Conservation (phyloP, 2,113 vertebrate species). For the Catharus minimus region DNA sequence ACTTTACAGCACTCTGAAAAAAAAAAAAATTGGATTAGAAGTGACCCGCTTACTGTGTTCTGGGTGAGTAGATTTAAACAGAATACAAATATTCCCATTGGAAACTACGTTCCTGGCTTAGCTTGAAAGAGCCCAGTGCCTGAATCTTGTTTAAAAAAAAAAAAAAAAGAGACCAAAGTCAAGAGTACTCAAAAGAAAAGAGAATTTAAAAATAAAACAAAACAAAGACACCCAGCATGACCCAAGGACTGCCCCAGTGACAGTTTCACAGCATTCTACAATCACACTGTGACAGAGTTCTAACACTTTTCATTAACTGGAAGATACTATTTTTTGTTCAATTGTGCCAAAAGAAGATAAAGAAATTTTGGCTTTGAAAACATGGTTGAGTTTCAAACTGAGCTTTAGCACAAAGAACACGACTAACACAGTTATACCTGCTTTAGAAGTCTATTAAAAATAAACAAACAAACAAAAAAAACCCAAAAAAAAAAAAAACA, state of each 20-base stretch:
- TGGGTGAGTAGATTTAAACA: conserved; percentile 16
- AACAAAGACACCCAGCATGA: neutral
- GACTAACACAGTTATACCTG: neutral
- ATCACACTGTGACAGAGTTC: neutral
- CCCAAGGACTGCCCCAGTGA: neutral
- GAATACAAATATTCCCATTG: neutral
- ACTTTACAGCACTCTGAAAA: neutral
- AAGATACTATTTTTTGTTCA: neutral
- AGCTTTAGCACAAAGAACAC: neutral
- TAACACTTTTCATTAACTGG: neutral
- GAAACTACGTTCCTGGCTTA: neutral
- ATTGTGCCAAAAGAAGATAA: neutral
- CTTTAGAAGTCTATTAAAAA: neutral
- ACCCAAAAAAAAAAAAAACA: neutral
- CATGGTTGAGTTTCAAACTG: neutral
- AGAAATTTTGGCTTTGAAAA: neutral
- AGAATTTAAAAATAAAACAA: neutral
- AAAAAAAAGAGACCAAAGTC: neutral
- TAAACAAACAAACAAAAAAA: too few species aligned
- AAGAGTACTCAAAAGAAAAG: neutral
- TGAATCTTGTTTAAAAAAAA: neutral
- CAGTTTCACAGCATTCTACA: neutral
- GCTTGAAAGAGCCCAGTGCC: neutral
- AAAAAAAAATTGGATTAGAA: neutral
- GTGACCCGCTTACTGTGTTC: neutral